phyloP scores from a whole-genome alignment of 2,797 vertebrate species.

The Lepilemur septentrionalis region DNA sequence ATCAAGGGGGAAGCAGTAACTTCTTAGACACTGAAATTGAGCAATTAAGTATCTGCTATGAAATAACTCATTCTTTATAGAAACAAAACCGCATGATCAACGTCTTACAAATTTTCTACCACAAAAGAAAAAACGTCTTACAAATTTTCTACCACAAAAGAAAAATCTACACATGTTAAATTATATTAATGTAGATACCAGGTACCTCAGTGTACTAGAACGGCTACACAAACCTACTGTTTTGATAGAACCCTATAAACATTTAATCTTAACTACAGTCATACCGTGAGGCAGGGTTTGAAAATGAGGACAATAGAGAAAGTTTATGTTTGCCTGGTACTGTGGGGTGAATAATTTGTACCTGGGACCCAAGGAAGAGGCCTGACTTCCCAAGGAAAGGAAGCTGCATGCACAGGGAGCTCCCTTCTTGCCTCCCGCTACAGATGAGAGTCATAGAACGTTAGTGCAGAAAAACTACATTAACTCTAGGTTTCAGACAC shows the following conservation, averaged over 20 bases:
- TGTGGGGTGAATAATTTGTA: no score
- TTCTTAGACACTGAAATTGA: neutral
- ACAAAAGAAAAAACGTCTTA: neutral
- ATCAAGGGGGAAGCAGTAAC: slow-evolving; percentile 20
- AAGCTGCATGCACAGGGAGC: neutral
- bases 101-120: neutral
- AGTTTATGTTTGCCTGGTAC: neutral
- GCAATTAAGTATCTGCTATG: slow-evolving; percentile 31
- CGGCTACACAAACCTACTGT: neutral
- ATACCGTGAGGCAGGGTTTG: neutral
- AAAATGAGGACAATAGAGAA: neutral
- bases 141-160: neutral
- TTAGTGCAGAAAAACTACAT: neutral
- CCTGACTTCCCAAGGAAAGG: neutral
- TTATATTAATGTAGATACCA: neutral
- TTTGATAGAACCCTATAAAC: neutral
- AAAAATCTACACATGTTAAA: neutral
- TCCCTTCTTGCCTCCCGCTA: neutral
- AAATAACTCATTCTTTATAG: slow-evolving; percentile 14
- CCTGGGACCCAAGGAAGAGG: neutral
- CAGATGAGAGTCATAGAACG: neutral
- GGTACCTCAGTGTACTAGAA: neutral
- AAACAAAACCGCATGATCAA: neutral
- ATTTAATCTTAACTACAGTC: neutral
- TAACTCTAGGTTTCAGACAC: neutral